These are phyloP conservation scores for Mylabris sibirica DNA, from an alignment of 2,888 invertebrate genomes.

Conservation along the genomic window DNA sequence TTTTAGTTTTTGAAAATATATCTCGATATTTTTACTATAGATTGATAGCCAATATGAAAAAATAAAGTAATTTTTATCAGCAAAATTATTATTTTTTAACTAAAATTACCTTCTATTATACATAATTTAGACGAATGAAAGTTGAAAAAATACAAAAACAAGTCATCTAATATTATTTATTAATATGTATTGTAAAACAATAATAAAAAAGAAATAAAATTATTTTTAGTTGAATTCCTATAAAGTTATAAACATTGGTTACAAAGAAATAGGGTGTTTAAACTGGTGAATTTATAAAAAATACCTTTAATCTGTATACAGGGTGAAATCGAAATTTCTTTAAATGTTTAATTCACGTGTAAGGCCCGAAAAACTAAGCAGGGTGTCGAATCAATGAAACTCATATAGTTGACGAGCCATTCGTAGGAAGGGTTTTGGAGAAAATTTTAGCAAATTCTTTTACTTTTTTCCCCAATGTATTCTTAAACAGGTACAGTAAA, in stretches of 20 bases:
- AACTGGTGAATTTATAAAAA: neutral
- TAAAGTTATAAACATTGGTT: neutral
- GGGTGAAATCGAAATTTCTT: no score
- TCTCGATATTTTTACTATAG: slow-evolving; percentile 12
- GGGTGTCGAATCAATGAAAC: no score
- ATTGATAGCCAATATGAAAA: neutral
- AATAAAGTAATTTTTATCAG: slow-evolving; percentile 11
- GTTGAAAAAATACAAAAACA: neutral
- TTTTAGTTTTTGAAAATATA: slow-evolving; percentile 3
- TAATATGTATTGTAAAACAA: neutral
- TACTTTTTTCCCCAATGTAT: no score
- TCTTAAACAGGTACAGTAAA: no score
- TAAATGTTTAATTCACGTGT: no score
- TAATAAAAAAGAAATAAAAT: neutral
- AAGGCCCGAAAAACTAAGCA: no score
- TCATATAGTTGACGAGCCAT: no score
- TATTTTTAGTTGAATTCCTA: neutral
- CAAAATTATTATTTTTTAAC: neutral
- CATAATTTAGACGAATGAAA: no score
- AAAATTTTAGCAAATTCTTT: no score
- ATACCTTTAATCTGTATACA: no score
- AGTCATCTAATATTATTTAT: neutral
- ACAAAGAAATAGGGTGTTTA: neutral
- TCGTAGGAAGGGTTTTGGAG: no score
- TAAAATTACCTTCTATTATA: neutral